Percentiles rank a stretch among this genome's conserved stretches.
These are phyloP conservation scores for Abrostola triplasia DNA, from an alignment of 2,888 invertebrate species.

Conservation along the genomic window DNA sequence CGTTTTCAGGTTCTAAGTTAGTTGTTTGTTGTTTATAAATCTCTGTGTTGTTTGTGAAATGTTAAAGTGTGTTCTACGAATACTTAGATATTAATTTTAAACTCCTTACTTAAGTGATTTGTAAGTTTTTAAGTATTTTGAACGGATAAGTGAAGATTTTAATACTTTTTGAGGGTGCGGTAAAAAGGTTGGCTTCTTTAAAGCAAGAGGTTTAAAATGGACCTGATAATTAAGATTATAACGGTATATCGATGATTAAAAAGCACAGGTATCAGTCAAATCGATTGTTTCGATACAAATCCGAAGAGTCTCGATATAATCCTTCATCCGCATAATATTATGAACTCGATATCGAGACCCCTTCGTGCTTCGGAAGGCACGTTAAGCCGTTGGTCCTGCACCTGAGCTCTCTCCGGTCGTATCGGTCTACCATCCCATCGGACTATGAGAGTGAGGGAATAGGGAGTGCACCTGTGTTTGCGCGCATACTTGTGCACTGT, in stretches of 20 bases:
- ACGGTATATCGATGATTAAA: not conserved
- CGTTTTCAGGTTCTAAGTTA: conserved; percentile 68
- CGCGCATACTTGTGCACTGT: too few relatives aligned
- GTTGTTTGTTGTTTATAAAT: conserved; percentile 68
- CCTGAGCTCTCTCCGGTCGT: too few relatives aligned
- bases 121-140: conserved; percentile 24
- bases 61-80: conserved; percentile 43
- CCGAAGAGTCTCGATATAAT: too few relatives aligned
- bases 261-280: too few relatives aligned
- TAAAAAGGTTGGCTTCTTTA: conserved; percentile 11
- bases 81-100: conserved; percentile 36
- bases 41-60: conserved; percentile 44
- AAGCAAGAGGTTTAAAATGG: not conserved
- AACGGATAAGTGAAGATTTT: not conserved
- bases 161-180: conserved; percentile 2
- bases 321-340: too few relatives aligned
- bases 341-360: too few relatives aligned
- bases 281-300: too few relatives aligned
- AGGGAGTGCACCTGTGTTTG: too few relatives aligned
- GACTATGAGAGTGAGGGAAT: too few relatives aligned
- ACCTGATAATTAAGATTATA: not conserved
- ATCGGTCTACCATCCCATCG: too few relatives aligned
- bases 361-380: too few relatives aligned
- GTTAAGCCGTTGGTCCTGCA: too few relatives aligned
- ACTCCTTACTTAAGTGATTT: conserved; percentile 35